phyloP scores from a whole-genome alignment of 2,113 vertebrate genomes.

The Dromas ardeola region DNA sequence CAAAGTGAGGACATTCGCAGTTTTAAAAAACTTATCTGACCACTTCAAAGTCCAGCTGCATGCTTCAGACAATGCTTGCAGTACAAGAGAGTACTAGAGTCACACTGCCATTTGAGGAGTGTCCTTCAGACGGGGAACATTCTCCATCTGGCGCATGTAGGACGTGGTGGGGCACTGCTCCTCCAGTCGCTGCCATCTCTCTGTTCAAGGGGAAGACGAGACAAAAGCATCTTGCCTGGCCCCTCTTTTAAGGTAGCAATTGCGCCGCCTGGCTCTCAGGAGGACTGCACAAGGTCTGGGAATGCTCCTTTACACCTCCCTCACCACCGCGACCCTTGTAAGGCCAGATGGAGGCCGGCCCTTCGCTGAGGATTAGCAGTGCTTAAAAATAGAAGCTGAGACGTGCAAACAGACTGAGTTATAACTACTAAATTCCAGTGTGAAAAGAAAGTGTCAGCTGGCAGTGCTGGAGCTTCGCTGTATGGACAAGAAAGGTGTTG shows the following conservation, averaged over 20 bases:
- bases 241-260: not conserved
- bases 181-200: not conserved
- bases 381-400: slow-evolving; percentile 62
- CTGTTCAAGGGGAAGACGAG: not conserved
- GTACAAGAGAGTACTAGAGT: not conserved
- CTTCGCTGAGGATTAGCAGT: slow-evolving; percentile 18
- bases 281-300: not conserved
- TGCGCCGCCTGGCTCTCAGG: not conserved
- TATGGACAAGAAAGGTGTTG: slow-evolving; percentile 48
- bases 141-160: fast-evolving
- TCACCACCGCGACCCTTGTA: not conserved
- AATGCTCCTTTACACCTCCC: not conserved
- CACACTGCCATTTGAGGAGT: not conserved
- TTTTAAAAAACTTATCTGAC: not conserved
- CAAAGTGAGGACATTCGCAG: not conserved
- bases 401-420: not conserved
- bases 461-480: slow-evolving; percentile 30
- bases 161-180: not conserved
- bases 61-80: fast-evolving
- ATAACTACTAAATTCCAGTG: slow-evolving; percentile 30
- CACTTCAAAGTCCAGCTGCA: not conserved
- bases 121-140: not conserved
- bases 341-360: not conserved
- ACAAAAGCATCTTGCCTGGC: not conserved
- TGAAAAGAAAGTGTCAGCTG: slow-evolving; percentile 64